These are phyloP conservation scores for Osmoderma eremita DNA, from an alignment of 2,888 invertebrate genomes.

Conservation along the genomic window DNA sequence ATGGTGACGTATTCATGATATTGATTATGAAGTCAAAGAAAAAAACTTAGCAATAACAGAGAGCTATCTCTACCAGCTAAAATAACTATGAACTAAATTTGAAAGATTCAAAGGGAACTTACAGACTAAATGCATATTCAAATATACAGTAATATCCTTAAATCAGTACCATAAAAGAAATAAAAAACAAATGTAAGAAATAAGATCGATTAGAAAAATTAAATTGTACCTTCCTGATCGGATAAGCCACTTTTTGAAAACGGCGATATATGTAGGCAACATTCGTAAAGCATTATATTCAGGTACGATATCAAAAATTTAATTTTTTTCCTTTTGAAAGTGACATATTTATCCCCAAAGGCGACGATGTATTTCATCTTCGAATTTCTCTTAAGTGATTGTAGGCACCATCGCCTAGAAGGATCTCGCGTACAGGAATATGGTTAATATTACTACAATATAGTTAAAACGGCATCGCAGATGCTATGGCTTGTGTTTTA, in stretches of 20 bases:
- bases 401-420: conserved; percentile 27
- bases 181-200: conserved; percentile 40
- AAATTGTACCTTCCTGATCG: conserved; percentile 53
- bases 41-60: conserved; percentile 54
- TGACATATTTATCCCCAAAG: conserved; percentile 44
- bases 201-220: conserved; percentile 26
- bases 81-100: conserved; percentile 55
- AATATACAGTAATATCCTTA: conserved; percentile 53
- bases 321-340: conserved; percentile 42
- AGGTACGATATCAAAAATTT: conserved; percentile 59
- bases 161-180: conserved; percentile 48
- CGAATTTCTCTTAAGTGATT: conserved; percentile 20
- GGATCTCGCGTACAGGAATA: conserved; percentile 17
- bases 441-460: conserved; percentile 19
- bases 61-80: conserved; percentile 59
- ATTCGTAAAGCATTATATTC: conserved; percentile 61
- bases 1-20: conserved; percentile 49
- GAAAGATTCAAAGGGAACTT: conserved; percentile 48
- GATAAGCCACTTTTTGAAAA: conserved; percentile 50
- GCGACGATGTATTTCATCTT: conserved; percentile 40
- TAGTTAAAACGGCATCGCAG: conserved; percentile 36
- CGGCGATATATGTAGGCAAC: conserved; percentile 43
- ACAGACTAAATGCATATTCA: conserved; percentile 46
- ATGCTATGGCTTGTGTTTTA: conserved; percentile 45
- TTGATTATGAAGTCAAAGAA: conserved; percentile 47